Evolutionary conservation across 2,113 vertebrate species (phyloP), one percentile per base, ranked within the genome.

Genomic region (Sander vitreus): DNA sequence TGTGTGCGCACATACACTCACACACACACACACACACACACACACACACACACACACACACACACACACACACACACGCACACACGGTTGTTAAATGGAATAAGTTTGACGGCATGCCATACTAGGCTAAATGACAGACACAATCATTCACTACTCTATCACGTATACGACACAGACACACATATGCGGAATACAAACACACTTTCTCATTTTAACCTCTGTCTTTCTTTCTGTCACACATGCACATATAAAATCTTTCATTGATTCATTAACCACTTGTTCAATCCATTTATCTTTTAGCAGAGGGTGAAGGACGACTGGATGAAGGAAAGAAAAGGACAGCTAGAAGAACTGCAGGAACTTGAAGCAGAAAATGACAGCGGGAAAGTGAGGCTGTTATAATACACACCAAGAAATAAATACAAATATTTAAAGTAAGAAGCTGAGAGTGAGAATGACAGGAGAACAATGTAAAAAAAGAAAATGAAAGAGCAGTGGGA

Each of bases 231-330:
- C 25, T 64, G 12, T 45, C 76, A 53, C 55, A 55, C 62, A 66
- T 71, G 62, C 73, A 50, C 48, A 71, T 4, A 62, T 9, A 63
- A 54, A 88, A 84, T 81, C 55, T 83, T 86, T 91, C 65, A 87
- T 72, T 93, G 87, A 90, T 89, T 90, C 88, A 92, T 93, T 90
- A 93, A 86, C 76, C 83, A 88, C 83, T 88, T 84, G 83, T 87
- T 83, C 75, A 80, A 62, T 88, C 62, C 78, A 90, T 92, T 81
- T 74, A 90, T 88, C 91, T 90, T 83, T 91, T 83, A 85, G 60
- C 81, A 57, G 76, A 84, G 84, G 77, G 85, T 88, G 80, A 92
- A 92, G 81, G 87, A 68, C 82, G 58, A 45, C 54, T 21, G 47
- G 21, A 70, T n/a, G 58, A 78, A 88, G 15, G 45, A 18, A 80